A percentile compares a stretch with the other conserved stretches of the same genome.
phyloP scores from a whole-genome alignment of 2,797 vertebrate genomes.

The Lophius americanus region DNA sequence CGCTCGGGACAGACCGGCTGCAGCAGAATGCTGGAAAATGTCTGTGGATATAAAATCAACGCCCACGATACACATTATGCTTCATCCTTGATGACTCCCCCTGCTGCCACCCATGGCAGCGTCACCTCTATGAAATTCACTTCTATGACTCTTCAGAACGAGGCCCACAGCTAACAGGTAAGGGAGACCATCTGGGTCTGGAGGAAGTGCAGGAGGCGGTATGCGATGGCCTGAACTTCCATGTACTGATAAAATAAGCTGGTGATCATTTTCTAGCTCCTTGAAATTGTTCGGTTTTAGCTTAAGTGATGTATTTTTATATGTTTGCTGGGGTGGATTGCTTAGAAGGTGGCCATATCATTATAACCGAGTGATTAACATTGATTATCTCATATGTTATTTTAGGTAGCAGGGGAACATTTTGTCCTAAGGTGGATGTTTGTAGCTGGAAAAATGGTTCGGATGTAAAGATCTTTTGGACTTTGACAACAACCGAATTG shows the following conservation, averaged over 20 bases:
- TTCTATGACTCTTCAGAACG: conserved; percentile 47
- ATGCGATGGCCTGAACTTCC: background rate
- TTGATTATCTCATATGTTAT: too few species aligned
- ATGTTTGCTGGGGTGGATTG: background rate
- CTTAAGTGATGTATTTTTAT: background rate
- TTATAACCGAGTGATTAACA: too few species aligned
- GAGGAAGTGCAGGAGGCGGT: conserved; percentile 15
- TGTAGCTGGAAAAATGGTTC: too few species aligned
- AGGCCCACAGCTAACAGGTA: conserved; percentile 43
- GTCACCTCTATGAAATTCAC: conserved; percentile 35
- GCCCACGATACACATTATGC: conserved; percentile 71
- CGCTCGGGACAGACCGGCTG: conserved; percentile 28
- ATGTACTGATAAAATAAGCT: background rate
- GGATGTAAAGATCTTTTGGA: too few species aligned
- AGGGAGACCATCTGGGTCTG: conserved; percentile 49
- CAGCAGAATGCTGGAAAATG: conserved; percentile 21
- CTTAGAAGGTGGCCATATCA: background rate
- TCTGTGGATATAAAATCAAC: conserved; percentile 49
- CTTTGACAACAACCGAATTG: too few species aligned
- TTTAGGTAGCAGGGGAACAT: too few species aligned
- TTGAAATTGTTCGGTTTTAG: background rate
- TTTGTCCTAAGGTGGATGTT: too few species aligned
- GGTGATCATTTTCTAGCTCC: too few species aligned
- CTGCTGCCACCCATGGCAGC: conserved; percentile 14
- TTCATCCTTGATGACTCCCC: conserved; percentile 47